A percentile compares a stretch with the other conserved stretches of the same genome.
Conservation (phyloP, 2,888 invertebrate genomes). For the Myopa tessellatipennis region DNA sequence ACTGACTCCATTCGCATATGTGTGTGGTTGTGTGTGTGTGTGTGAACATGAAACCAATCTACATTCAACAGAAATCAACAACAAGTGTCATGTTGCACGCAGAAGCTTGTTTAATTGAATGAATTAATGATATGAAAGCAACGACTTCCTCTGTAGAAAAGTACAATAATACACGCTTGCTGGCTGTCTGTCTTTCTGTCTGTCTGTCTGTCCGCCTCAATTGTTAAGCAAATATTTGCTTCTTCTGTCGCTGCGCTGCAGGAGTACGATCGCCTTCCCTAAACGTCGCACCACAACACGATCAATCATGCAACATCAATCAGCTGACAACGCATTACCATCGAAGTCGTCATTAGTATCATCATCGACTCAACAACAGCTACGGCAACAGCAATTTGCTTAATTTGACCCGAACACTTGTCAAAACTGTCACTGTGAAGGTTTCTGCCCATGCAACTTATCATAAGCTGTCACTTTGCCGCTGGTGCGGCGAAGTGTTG, state of each 20-base stretch:
- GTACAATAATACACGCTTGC: not conserved
- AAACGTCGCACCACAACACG: not conserved
- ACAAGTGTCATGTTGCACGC: constrained; percentile 37
- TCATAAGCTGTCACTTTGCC: constrained; percentile 7
- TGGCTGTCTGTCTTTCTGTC: constrained; percentile 1
- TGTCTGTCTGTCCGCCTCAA: constrained; percentile 38
- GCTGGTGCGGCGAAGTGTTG: not conserved
- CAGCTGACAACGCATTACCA: not conserved
- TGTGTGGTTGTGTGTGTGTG: too few relatives aligned
- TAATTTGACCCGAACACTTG: constrained; percentile 14
- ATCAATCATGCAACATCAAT: constrained; percentile 30
- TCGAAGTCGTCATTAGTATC: not conserved
- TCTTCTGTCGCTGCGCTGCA: constrained; percentile 13
- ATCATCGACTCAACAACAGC: not conserved
- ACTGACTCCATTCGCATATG: not conserved
- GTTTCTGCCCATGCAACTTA: not conserved
- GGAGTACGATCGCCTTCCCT: not conserved
- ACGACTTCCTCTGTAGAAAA: constrained; percentile 26
- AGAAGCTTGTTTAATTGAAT: constrained; percentile 23
- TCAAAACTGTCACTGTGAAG: constrained; percentile 24
- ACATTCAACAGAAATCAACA: not conserved
- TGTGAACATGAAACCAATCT: not conserved
- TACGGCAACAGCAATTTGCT: constrained; percentile 14
- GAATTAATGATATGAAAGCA: constrained; percentile 28
- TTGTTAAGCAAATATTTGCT: constrained; percentile 59